These are phyloP conservation scores for Miniopterus natalensis DNA, from an alignment of 2,113 vertebrate species.

Conservation along the genomic window DNA sequence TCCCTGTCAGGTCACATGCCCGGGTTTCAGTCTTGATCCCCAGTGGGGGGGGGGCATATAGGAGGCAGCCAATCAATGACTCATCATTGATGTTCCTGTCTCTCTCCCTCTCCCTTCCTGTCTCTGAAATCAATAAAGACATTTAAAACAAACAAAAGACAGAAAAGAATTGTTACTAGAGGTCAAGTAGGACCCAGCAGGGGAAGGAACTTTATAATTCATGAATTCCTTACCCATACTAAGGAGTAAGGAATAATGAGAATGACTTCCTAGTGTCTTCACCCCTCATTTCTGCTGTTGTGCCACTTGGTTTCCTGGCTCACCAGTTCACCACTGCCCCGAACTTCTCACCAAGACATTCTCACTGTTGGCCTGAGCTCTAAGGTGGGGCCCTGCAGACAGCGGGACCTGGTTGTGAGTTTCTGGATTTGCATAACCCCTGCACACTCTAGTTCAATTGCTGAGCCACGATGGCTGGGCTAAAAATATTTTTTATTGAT, in stretches of 20 bases:
- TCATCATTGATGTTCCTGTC: too few relatives aligned
- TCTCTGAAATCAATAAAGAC: too few relatives aligned
- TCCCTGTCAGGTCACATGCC: too few relatives aligned
- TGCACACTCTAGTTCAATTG: neutral
- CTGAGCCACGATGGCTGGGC: too few relatives aligned
- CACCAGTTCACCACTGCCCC: neutral
- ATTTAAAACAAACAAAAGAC: too few relatives aligned
- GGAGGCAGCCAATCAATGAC: too few relatives aligned
- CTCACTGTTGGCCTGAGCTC: neutral
- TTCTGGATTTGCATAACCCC: neutral
- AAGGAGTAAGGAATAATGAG: neutral
- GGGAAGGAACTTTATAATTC: neutral
- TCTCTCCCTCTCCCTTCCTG: too few relatives aligned
- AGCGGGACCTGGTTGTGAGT: neutral
- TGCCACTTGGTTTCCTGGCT: neutral
- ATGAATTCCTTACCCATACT: neutral
- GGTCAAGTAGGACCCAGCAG: neutral
- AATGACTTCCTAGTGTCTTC: neutral
- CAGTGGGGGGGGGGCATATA: too few relatives aligned
- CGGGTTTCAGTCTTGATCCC: too few relatives aligned
- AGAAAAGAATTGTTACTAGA: neutral
- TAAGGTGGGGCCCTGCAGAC: neutral
- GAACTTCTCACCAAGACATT: neutral
- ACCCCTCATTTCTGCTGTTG: neutral
- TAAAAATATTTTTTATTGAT: too few relatives aligned